Conservation (phyloP, 2,113 vertebrate genomes). For the Pampusana beccarii region DNA sequence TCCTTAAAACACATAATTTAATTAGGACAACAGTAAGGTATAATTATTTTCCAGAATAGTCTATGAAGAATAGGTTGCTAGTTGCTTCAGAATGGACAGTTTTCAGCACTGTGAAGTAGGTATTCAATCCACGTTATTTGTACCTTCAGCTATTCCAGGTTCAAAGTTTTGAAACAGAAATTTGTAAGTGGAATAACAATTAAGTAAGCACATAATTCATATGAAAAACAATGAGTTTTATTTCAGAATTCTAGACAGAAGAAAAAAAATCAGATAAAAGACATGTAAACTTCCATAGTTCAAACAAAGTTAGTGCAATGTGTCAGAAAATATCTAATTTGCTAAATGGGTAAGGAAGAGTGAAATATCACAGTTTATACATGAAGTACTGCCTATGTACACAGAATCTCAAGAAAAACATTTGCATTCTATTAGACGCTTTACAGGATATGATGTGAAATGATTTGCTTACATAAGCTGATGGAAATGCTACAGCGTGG, state of each 20-base stretch:
- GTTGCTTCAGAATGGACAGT: background rate
- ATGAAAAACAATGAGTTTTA: background rate
- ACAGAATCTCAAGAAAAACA: background rate
- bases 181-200: background rate
- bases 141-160: background rate
- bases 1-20: background rate
- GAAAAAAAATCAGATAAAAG: background rate
- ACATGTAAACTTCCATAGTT: background rate
- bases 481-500: accelerated
- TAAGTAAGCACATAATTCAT: background rate
- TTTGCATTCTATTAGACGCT: background rate
- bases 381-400: background rate
- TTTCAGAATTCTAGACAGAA: background rate
- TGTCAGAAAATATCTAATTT: background rate
- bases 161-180: background rate
- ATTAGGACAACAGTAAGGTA: background rate
- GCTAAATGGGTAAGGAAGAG: background rate
- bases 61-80: background rate
- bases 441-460: background rate
- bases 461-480: background rate
- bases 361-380: background rate
- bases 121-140: background rate
- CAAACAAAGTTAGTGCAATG: background rate
- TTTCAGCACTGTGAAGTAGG: background rate
- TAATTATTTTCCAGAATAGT: background rate